These are phyloP conservation scores for Cheilosia scutellata DNA, from an alignment of 2,888 invertebrate genomes.

Conservation along the genomic window DNA sequence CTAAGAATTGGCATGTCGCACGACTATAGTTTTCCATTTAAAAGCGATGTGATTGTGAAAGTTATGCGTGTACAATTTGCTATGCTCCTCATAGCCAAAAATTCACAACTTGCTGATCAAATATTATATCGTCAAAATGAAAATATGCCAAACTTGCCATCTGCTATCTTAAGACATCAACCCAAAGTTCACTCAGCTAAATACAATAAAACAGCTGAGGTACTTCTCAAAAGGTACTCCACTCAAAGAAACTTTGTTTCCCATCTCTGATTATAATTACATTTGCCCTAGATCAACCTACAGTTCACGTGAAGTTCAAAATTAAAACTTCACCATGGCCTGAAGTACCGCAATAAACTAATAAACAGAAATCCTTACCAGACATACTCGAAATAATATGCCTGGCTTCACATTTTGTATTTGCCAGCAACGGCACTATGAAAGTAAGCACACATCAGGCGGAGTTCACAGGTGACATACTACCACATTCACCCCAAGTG, in stretches of 20 bases:
- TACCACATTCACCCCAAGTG: background rate
- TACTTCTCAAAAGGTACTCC: no score
- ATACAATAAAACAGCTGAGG: no score
- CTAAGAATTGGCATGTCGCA: no score
- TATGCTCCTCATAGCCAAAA: no score
- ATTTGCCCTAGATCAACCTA: slow-evolving; percentile 4
- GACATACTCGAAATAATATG: background rate
- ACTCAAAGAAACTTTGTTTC: background rate
- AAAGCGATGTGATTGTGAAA: no score
- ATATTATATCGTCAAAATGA: no score
- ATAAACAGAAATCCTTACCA: slow-evolving; percentile 14
- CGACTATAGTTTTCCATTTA: no score
- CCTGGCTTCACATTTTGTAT: slow-evolving; percentile 10
- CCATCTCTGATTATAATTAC: slow-evolving; percentile 6
- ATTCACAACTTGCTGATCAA: no score
- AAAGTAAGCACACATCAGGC: background rate
- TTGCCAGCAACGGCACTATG: slow-evolving; percentile 12
- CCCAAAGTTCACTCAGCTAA: background rate
- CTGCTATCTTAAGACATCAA: no score
- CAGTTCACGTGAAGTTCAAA: background rate
- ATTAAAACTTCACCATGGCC: slow-evolving; percentile 4
- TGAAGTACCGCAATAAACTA: slow-evolving; percentile 11
- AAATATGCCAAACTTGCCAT: no score
- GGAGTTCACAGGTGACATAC: slow-evolving; percentile 12
- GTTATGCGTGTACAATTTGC: no score